Percentiles rank a stretch among this genome's conserved stretches.
These are phyloP conservation scores for Nysson spinosus DNA, from an alignment of 2,888 invertebrate species.

Conservation along the genomic window DNA sequence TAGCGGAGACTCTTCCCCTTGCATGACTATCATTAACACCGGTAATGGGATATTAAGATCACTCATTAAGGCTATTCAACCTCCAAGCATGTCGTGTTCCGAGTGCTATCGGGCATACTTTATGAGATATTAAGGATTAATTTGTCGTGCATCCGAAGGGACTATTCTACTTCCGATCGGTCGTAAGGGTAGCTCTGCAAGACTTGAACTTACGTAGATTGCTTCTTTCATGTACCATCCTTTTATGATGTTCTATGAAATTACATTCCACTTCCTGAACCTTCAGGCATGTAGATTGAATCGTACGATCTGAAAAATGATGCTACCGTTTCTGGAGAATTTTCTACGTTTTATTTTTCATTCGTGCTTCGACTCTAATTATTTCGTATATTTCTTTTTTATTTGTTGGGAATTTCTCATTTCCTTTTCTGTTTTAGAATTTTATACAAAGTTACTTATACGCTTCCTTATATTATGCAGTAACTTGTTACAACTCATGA, in stretches of 20 bases:
- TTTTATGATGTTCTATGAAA: conserved; percentile 22
- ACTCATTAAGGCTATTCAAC: no score
- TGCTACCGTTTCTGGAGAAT: conserved; percentile 5
- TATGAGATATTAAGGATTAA: conserved; percentile 33
- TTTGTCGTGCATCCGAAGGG: conserved; percentile 3
- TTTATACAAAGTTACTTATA: no score
- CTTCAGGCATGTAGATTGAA: conserved; percentile 28
- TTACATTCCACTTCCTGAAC: conserved; percentile 33
- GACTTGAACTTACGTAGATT: conserved; percentile 16
- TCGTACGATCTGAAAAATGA: conserved; percentile 5
- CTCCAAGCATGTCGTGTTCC: no score
- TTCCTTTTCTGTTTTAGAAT: conserved; percentile 20
- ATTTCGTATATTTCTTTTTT: conserved; percentile 9
- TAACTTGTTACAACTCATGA: no score
- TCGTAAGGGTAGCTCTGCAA: background rate
- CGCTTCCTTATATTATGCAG: no score
- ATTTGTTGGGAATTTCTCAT: conserved; percentile 17
- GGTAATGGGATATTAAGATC: conserved; percentile 26
- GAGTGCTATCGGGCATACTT: background rate
- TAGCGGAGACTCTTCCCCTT: conserved; percentile 21
- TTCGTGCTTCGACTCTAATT: conserved; percentile 2
- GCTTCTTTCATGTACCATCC: conserved; percentile 11
- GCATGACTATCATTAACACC: conserved; percentile 27
- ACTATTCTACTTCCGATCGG: conserved; percentile 9
- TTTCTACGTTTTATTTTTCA: conserved; percentile 3